Evolutionary conservation across 2,888 invertebrate species (phyloP), one percentile per base, ranked within the genome.

Genomic region (Deilephila elpenor): DNA sequence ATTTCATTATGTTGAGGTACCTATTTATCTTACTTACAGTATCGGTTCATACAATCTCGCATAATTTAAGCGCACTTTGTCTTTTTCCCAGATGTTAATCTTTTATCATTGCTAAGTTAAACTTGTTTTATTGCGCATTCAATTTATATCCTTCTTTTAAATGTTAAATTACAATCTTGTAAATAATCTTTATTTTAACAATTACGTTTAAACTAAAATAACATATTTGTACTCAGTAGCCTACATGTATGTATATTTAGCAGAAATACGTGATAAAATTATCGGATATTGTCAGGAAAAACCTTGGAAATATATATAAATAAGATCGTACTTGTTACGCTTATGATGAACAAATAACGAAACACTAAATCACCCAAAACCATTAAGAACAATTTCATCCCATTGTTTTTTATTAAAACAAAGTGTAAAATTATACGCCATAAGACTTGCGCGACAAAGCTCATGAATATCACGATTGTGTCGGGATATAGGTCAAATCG

Each of bases 401-500:
- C 5, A 32, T 70, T 70, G 19, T 32, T 32, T 56, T 59, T 56
- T 71, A 51, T 70, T 56, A 32, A 67, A 34, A 59, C 64, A 44
- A 56, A 73, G 64, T 59, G 56, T 67, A 20, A 64, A 25, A 73
- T 78, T 80, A 76, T 77, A 75, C 80, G 78, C 51, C 17, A 82
- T 81, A 82, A 84, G 83, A 84, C 79, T 82, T 78, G 83, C 86
- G 83, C 84, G 87, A 86, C 82, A 82, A 78, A 78, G 75, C 81
- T 88, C 85, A 88, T 91, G 89, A 92, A 91, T 89, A 90, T 90
- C 89, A 88, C 89, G 86, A 88, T 89, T 88, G 87, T 89, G 82
- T 84, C 82, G 83, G 88, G 89, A 91, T 89, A 91, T 93, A 86
- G 93, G 92, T 91, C 92, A 90, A 80, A 84, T 83, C 82, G 84